Conservation (phyloP, 2,888 invertebrate genomes). For the Raillietiella orientalis region DNA sequence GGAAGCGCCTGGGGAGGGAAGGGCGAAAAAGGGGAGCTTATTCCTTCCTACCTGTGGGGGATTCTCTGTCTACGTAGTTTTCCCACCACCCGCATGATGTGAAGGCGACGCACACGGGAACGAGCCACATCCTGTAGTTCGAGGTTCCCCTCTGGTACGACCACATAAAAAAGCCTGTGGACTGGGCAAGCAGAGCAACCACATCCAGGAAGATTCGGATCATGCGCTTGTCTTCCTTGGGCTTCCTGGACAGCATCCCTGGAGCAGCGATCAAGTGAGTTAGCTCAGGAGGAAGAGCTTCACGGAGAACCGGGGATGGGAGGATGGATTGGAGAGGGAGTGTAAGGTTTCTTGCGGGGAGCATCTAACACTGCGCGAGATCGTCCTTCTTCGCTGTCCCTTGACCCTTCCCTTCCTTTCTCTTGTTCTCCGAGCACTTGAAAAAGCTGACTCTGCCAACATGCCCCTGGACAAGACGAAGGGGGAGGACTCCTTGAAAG, state of each 20-base stretch:
- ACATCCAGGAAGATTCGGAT: constrained; percentile 22
- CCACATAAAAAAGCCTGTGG: constrained; percentile 70
- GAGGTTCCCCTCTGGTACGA: constrained; percentile 11
- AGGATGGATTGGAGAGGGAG: no score
- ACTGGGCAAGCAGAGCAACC: constrained; percentile 52
- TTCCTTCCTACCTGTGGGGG: constrained; percentile 29
- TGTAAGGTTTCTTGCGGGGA: no score
- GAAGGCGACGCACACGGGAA: constrained; percentile 49
- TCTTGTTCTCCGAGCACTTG: no score
- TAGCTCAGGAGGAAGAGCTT: no score
- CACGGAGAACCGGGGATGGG: no score
- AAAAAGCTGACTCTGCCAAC: no score
- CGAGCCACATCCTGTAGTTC: constrained; percentile 27
- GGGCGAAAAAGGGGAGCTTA: background rate
- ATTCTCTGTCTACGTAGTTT: constrained; percentile 64
- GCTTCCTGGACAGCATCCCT: constrained; percentile 45
- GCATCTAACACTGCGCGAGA: no score
- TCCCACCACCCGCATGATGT: constrained; percentile 95
- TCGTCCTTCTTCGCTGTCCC: no score
- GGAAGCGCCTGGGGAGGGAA: background rate
- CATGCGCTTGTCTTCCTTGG: constrained; percentile 21
- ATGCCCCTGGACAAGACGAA: no score
- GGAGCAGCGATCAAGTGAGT: no score
- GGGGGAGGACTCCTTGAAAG: no score
- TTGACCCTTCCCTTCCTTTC: no score